Evolutionary conservation across 1,140 invertebrate species (phyloP).

Genomic region (Platorchestia sp.): DNA sequence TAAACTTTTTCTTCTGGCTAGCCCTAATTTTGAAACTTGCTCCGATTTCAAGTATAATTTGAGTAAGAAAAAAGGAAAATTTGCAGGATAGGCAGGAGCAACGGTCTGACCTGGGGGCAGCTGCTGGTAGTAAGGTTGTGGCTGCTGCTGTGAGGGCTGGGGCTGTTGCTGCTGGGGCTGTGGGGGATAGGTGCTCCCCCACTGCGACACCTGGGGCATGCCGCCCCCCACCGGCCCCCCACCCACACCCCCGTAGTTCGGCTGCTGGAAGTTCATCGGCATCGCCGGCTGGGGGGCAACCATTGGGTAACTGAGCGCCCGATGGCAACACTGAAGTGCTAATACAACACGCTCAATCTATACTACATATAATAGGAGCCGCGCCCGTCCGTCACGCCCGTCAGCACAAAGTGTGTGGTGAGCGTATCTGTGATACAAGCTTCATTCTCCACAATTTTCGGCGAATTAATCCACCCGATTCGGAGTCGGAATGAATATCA

Average conservation of each 20-base stretch:
- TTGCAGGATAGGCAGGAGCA: background rate
- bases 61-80: background rate
- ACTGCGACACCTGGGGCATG: slow-evolving; percentile 61
- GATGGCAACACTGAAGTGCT: background rate
- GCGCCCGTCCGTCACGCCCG: no score
- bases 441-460: slow-evolving; percentile 63
- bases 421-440: no score
- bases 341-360: background rate
- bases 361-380: no score
- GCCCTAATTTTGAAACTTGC: no score
- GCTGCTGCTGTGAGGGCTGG: slow-evolving; percentile 65
- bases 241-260: slow-evolving; percentile 56
- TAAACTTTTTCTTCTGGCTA: no score
- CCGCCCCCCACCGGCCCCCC: background rate
- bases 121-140: slow-evolving; percentile 62
- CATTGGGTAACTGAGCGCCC: background rate
- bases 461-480: no score
- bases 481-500: no score
- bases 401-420: no score
- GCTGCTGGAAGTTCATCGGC: slow-evolving; percentile 63
- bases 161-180: slow-evolving; percentile 62
- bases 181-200: slow-evolving; percentile 57
- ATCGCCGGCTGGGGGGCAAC: slow-evolving; percentile 59
- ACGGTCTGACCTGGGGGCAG: slow-evolving; percentile 63
- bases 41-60: no score